Base-by-base conservation (phyloP, 2,797 vertebrate species). In the Melanotaenia pygmaea region DNA sequence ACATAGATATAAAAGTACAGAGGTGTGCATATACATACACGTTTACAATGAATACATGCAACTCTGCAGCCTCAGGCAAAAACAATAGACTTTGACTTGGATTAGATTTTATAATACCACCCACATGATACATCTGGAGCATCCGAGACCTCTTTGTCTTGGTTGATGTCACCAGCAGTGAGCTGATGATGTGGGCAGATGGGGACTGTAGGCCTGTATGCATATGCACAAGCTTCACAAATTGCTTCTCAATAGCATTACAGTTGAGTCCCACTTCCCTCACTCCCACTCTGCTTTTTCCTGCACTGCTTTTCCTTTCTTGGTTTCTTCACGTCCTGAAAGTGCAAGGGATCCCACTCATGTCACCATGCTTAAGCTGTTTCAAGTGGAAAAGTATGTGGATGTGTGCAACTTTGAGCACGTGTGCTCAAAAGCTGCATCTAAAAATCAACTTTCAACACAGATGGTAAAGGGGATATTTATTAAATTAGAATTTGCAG, bases 211-310 rank as follows among this genome's bases (percentile, higher is more conserved):
- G 89, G 79, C 72, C 83, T 86, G 83, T 74, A 89, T 92, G 89
- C 81, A 92, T 91, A 91, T 89, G 86, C 90, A 89, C 80, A 90
- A 85, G 84, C 92, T 89, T 90, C 86, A 91, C 90, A 91, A 93
- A 94, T 94, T 86, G 86, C 87, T 89, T 73, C 84, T 93, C 88
- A 90, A 91, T 92, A 90, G 90, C 88, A 90, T 93, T 92, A 89
- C 73, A 79, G 74, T 84, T 74, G 85, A 84, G 78, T 76, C 70
- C 72, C 79, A 87, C 82, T 86, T 88, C 84, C 82, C 66, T 81
- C 51, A 84, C 90, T 90, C 92, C 91, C 81, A 89, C 90, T 88
- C 80, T 32, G 70, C 72, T 58, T 83, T 80, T 84, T 68, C 58
- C 77, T 72, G 76, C 76, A 53, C 61, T 32, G 40, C 64, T 86